Base-by-base conservation (phyloP, 2,797 vertebrate species). In the Toxotes lorentzi region DNA sequence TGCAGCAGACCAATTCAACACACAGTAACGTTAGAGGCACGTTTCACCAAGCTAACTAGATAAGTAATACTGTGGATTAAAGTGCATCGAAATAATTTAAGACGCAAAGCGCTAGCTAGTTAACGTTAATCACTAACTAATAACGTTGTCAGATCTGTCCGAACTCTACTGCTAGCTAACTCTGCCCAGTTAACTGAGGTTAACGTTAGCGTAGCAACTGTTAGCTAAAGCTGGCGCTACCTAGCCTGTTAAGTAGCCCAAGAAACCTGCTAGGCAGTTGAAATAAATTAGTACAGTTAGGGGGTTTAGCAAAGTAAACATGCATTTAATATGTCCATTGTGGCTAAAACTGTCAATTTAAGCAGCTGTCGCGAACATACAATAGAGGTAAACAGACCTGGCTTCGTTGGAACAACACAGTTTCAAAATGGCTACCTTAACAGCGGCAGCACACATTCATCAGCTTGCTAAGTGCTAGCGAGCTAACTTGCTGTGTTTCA, bases 371-470 rank as follows among this genome's bases (percentile, higher is more conserved):
- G 88, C 48, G 45, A 65, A 71, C 69, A 73, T 72, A 88, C 60
- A 90, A 87, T 68, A 81, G 87, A 94, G 81, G 93, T 95, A 94
- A 94, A 95, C 93, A 94, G 90, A 93, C 73, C 92, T 92, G 88
- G 91, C 82, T 92, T 85, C 89, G 91, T 79, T 93, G 85, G 75
- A 94, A 92, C 91, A 94, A 94, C 92, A 94, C 92, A 73, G 90
- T 90, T 94, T 94, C 94, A 95, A 95, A 95, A 95, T 95, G 94
- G 94, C 93, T 89, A 91, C 94, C 92, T 89, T 86, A 94, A 88
- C 92, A 94, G 92, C 92, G 83, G 90, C 88, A 88, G 88, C 93
- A 94, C 93, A 94, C 93, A 93, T 92, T 91, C 87, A 93, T 89
- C 90, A 91, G 86, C 88, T 66, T 72, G 92, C 92, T 93, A 93